Evolutionary conservation across 2,797 vertebrate species (phyloP).

Genomic region (Tenualosa ilisha): DNA sequence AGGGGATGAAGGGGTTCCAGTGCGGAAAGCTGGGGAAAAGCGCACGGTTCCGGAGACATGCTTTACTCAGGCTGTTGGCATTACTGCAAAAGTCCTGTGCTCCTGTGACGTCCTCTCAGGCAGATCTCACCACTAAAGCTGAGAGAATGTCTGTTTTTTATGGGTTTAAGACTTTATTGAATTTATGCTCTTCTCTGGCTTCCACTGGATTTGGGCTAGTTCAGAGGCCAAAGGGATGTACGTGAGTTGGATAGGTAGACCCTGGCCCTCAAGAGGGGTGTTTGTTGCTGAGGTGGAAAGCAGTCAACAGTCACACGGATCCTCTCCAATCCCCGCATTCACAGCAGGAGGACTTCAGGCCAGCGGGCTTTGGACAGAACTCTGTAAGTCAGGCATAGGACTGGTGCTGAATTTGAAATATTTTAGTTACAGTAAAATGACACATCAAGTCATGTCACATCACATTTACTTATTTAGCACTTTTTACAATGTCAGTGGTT

Average conservation of each 20-base stretch:
- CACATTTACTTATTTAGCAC: too few species aligned
- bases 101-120: constrained; percentile 22
- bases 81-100: constrained; percentile 56
- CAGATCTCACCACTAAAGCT: constrained; percentile 25
- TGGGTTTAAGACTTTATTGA: constrained; percentile 20
- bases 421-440: too few species aligned
- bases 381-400: too few species aligned
- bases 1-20: constrained; percentile 66
- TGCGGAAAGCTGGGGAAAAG: constrained; percentile 55
- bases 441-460: too few species aligned
- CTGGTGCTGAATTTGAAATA: too few species aligned
- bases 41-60: constrained; percentile 64
- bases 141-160: constrained; percentile 26
- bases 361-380: too few species aligned
- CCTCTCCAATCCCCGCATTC: too few species aligned
- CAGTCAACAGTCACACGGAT: too few species aligned
- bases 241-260: neutral
- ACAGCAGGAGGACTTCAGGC: too few species aligned
- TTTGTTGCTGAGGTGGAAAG: neutral
- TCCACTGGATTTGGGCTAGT: neutral
- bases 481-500: too few species aligned
- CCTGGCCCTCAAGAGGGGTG: neutral
- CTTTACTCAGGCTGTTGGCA: constrained; percentile 67
- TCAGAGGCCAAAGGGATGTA: neutral
- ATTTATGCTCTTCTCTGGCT: constrained; percentile 7